Conservation (phyloP, 2,113 vertebrate species). For the Callorhinus ursinus region DNA sequence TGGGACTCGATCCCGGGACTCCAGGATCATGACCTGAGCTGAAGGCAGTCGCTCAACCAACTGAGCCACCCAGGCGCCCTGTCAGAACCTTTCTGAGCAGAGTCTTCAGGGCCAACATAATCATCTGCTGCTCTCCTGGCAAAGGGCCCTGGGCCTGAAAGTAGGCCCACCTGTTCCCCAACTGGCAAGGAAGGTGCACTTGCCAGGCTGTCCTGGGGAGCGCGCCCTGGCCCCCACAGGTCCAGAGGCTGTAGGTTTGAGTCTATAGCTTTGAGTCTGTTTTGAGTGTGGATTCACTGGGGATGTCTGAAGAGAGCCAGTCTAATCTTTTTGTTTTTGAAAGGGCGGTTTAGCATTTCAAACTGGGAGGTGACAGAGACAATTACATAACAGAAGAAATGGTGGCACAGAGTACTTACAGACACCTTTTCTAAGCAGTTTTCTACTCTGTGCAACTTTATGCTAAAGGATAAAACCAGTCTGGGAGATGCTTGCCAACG, state of each 20-base stretch:
- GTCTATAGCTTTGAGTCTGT: not conserved
- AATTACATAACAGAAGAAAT: not conserved
- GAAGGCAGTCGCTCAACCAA: too few relatives aligned
- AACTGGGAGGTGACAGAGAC: not conserved
- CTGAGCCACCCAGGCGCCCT: too few relatives aligned
- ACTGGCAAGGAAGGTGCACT: not conserved
- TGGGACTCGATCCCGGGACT: too few relatives aligned
- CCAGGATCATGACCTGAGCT: too few relatives aligned
- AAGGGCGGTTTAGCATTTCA: not conserved
- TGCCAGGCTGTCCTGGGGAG: not conserved
- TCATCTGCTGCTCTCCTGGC: not conserved
- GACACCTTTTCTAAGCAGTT: not conserved
- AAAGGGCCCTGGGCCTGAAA: rapidly evolving
- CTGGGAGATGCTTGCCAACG: constrained; percentile 6
- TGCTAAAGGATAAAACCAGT: constrained; percentile 19
- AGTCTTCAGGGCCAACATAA: not conserved
- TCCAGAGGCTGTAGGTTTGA: not conserved
- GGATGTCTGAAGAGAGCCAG: not conserved
- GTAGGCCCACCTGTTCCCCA: not conserved
- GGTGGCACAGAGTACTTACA: not conserved
- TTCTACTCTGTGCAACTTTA: not conserved
- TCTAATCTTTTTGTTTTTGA: not conserved
- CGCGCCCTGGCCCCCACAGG: not conserved
- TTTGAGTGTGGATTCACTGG: not conserved
- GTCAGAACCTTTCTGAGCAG: not conserved